Conservation (phyloP, 2,113 vertebrate genomes). For the Odontesthes bonariensis region DNA sequence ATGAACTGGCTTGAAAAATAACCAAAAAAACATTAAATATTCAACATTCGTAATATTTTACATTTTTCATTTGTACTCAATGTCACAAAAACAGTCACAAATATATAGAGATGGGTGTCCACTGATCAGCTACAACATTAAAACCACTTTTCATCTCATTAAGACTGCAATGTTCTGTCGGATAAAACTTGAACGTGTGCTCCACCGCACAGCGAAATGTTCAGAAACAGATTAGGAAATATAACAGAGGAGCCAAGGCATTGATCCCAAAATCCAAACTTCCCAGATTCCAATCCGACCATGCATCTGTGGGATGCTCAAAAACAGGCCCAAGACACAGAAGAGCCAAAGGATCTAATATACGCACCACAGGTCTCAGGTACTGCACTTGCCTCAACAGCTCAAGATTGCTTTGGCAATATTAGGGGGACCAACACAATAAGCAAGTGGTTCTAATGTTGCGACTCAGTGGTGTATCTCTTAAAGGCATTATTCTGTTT, state of each 20-base stretch:
- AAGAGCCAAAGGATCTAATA: too few species aligned
- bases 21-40: too few species aligned
- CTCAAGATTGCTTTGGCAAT: too few species aligned
- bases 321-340: background rate
- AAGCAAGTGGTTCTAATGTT: background rate
- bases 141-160: background rate
- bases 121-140: background rate
- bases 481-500: too few species aligned
- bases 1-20: too few species aligned
- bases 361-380: background rate
- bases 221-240: too few species aligned
- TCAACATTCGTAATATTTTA: too few species aligned
- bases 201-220: too few species aligned
- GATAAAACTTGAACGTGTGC: background rate
- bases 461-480: too few species aligned
- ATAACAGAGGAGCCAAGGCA: background rate
- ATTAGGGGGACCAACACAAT: background rate
- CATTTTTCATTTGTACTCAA: too few species aligned
- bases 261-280: background rate
- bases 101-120: background rate
- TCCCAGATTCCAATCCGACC: background rate
- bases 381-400: background rate
- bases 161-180: background rate
- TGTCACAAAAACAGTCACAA: too few species aligned
- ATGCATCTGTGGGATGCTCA: background rate